These are phyloP conservation scores for Catharus ustulatus DNA, from an alignment of 2,797 vertebrate genomes.

Conservation along the genomic window DNA sequence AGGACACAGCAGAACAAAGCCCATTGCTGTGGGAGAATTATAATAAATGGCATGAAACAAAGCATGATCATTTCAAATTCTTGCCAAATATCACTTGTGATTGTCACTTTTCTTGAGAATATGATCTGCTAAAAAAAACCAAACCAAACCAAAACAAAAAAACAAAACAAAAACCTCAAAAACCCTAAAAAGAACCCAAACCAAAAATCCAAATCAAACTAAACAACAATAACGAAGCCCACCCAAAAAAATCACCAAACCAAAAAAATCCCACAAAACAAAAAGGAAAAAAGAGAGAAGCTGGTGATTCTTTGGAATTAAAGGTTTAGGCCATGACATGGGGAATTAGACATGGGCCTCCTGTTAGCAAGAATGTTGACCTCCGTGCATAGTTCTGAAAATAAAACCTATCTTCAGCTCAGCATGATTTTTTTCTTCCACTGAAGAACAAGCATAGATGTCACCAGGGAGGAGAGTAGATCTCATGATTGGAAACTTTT, in stretches of 20 bases:
- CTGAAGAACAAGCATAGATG: background rate
- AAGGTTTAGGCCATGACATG: constrained; percentile 28
- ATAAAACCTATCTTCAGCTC: background rate
- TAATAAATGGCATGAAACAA: constrained; percentile 30
- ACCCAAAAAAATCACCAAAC: background rate
- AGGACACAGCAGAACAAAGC: background rate
- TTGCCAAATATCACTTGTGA: constrained; percentile 26
- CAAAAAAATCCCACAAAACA: background rate
- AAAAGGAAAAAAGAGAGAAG: background rate
- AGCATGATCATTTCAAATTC: constrained; percentile 10
- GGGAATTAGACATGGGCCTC: constrained; percentile 26
- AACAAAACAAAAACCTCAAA: no score
- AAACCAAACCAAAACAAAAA: no score
- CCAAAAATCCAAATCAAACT: background rate
- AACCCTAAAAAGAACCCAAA: no score
- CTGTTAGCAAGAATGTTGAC: constrained; percentile 7
- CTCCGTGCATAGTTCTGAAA: background rate
- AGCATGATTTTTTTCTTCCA: background rate
- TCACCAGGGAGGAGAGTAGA: background rate
- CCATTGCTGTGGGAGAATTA: background rate
- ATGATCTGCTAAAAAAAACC: background rate
- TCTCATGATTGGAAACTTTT: background rate
- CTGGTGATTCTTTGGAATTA: constrained; percentile 40
- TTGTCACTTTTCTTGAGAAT: constrained; percentile 53
- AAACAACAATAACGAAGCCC: background rate